Conservation (phyloP, 2,113 vertebrate genomes). For the Brienomyrus longianalis region DNA sequence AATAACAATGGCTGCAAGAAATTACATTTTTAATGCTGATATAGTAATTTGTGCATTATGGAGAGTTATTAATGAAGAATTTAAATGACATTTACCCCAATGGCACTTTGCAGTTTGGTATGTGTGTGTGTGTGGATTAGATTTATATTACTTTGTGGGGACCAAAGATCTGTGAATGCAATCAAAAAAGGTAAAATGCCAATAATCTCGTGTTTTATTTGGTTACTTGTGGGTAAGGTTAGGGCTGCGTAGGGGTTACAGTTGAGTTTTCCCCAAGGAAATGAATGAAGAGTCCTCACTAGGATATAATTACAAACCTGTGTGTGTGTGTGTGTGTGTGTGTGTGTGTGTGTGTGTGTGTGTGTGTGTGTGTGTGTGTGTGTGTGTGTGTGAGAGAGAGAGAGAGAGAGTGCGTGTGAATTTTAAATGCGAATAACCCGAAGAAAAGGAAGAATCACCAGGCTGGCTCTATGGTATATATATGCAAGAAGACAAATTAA, state of each 20-base stretch:
- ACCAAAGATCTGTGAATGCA: too few species aligned
- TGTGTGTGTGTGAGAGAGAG: too few species aligned
- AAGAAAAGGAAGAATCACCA: background rate
- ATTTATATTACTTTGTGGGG: too few species aligned
- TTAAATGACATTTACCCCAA: background rate
- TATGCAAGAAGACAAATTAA: background rate
- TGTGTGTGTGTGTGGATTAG: background rate
- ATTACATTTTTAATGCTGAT: background rate
- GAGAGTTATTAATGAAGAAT: background rate
- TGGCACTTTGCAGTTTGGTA: background rate
- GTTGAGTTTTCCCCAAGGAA: too few species aligned
- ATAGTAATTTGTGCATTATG: background rate
- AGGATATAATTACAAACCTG: too few species aligned
- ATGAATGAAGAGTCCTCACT: too few species aligned
- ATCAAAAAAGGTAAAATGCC: too few species aligned
- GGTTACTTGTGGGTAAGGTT: too few species aligned
- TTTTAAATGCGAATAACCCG: background rate
- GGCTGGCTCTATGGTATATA: background rate
- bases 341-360: background rate
- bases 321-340: too few species aligned
- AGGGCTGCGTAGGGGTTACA: too few species aligned
- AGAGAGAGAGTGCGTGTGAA: background rate
- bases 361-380: background rate
- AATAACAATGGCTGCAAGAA: conserved; percentile 1
- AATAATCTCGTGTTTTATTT: too few species aligned